These are phyloP conservation scores for Brachypterus glaber DNA, from an alignment of 2,888 invertebrate genomes.

Conservation along the genomic window DNA sequence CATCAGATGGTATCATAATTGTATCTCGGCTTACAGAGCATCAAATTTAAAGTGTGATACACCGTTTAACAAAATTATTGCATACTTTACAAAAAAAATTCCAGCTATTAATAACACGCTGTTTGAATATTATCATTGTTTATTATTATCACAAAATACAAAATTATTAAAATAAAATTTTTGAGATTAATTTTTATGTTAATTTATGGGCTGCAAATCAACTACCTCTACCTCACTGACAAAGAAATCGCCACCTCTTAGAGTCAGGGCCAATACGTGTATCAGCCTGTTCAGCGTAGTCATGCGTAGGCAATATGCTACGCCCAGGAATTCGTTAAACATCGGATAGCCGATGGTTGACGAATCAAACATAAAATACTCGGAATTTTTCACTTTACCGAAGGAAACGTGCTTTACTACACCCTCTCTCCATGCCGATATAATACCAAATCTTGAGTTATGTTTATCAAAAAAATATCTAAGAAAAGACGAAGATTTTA, in stretches of 20 bases:
- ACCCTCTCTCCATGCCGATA: conserved; percentile 44
- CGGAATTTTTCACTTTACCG: conserved; percentile 37
- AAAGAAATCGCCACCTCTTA: conserved; percentile 41
- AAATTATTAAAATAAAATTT: too few relatives aligned
- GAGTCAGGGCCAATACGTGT: conserved; percentile 52
- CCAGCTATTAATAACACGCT: too few relatives aligned
- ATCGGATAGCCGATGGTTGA: conserved; percentile 52
- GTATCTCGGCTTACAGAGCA: too few relatives aligned
- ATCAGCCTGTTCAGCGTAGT: conserved; percentile 42
- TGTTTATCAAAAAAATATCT: conserved; percentile 47
- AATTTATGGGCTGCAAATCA: conserved; percentile 26
- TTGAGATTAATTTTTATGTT: too few relatives aligned
- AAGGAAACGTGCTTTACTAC: conserved; percentile 33
- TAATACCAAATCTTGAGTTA: conserved; percentile 46
- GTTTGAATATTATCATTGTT: too few relatives aligned
- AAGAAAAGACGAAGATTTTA: conserved; percentile 5
- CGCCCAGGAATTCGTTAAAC: conserved; percentile 44
- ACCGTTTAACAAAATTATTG: too few relatives aligned
- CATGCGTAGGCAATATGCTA: conserved; percentile 49
- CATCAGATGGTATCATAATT: too few relatives aligned
- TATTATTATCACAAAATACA: too few relatives aligned
- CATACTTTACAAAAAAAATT: too few relatives aligned
- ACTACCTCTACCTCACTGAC: conserved; percentile 34
- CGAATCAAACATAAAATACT: conserved; percentile 61
- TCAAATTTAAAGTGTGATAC: too few relatives aligned